Base-by-base conservation (phyloP, 2,797 vertebrate genomes). In the Synanceia verrucosa region DNA sequence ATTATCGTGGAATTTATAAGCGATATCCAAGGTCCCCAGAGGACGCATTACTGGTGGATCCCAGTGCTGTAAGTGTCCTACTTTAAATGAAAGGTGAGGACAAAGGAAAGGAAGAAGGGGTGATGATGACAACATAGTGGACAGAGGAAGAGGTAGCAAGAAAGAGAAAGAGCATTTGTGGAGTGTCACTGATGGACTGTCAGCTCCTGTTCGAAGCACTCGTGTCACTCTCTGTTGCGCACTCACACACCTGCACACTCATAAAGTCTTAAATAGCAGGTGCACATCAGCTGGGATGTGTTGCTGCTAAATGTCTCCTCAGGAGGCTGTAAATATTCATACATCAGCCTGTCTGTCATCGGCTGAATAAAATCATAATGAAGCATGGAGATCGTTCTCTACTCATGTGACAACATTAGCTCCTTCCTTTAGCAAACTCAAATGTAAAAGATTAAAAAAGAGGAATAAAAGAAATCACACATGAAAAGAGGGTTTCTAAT, bases 331-430 rank as follows among this genome's bases (percentile, higher is more conserved):
- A 95, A 97, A 97, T 96, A 96, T 97, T 95, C 93, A n/a, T n/a
- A n/a, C 89, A 95, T 95, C 87, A 92, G 91, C 90, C 93, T 53
- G 93, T 89, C 95, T 95, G 95, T 96, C 95, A 95, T 94, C 95
- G 83, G 77, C 93, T 65, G 81, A 75, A 93, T 93, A 92, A 95
- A 94, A 94, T 95, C 93, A 95, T 95, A 95, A 96, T 95, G 95
- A 96, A 95, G 91, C 95, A 94, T 96, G 94, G 96, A 94, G 94
- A 95, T 95, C 95, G 96, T 96, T 95, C 93, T 94, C 95, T 95
- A 95, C 96, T 96, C 94, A 95, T 95, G 94, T 95, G 95, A 95
- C 95, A 95, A 94, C 93, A 94, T 96, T 96, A 94, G 92, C 93
- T 92, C 93, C 92, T 94, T 96, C 95, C 90, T 94, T 94, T 94